Conservation (phyloP, 2,113 vertebrate species). For the Elephas maximus region DNA sequence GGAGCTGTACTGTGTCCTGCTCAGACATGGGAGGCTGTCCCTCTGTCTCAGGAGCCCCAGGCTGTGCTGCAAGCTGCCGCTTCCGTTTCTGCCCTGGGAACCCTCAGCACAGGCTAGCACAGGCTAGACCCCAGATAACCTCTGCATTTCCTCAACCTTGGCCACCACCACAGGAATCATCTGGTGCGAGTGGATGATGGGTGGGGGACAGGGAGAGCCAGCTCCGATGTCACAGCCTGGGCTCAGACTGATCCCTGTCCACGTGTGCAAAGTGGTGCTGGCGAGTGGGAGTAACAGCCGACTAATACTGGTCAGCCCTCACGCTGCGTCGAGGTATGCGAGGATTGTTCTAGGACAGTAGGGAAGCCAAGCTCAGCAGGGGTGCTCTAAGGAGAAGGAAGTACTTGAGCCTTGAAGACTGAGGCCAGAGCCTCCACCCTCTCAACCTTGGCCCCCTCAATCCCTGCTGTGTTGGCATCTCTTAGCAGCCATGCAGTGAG, state of each 20-base stretch:
- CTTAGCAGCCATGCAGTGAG: rapidly evolving
- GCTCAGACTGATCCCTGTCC: not conserved
- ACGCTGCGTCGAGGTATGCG: not conserved
- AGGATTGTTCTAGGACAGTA: not conserved
- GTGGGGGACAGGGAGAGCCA: no score
- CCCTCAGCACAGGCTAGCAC: not conserved
- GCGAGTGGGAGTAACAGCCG: not conserved
- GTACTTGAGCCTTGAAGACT: not conserved
- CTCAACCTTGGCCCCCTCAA: not conserved
- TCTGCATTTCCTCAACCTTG: not conserved
- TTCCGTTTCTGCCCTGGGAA: rapidly evolving
- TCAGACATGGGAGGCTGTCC: not conserved
- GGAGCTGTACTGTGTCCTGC: not conserved
- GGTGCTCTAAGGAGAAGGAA: not conserved
- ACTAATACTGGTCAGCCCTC: rapidly evolving
- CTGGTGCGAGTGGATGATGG: no score
- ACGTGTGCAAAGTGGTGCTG: rapidly evolving
- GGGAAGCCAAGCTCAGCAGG: not conserved
- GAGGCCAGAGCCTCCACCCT: not conserved
- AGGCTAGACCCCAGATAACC: no score
- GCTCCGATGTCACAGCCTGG: rapidly evolving
- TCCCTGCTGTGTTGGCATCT: not conserved
- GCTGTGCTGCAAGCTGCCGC: not conserved
- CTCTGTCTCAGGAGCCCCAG: not conserved
- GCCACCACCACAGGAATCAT: not conserved